Evolutionary conservation across 2,113 vertebrate genomes (phyloP).

Genomic region (Nerophis ophidion): DNA sequence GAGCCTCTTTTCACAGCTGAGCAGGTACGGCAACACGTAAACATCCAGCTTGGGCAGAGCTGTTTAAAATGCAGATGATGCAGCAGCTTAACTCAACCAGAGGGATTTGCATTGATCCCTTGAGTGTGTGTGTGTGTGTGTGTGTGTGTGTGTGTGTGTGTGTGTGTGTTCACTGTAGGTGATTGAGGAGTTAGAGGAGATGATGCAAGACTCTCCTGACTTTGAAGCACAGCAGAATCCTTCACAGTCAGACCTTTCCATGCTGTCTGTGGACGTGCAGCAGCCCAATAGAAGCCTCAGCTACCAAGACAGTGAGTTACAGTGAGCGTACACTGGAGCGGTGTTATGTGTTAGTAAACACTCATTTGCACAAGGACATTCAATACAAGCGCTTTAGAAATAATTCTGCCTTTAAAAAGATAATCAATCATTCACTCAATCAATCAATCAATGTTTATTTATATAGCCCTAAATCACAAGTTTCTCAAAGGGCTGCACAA

Average conservation of each 20-base stretch:
- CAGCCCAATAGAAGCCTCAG: conserved; percentile 71
- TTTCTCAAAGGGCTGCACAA: too few species aligned
- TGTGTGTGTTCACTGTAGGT: conserved; percentile 70
- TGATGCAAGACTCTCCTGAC: conserved; percentile 95
- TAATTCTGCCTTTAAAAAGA: too few species aligned
- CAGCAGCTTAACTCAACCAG: conserved; percentile 14
- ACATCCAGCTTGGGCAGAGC: background rate
- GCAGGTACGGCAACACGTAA: conserved; percentile 72
- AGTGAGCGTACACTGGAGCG: background rate
- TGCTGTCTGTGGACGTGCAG: conserved; percentile 81
- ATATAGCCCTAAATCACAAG: too few species aligned
- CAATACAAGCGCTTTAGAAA: too few species aligned
- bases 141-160: background rate
- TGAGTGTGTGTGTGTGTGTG: conserved; percentile 2
- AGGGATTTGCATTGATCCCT: conserved; percentile 4
- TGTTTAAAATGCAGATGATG: conserved; percentile 1
- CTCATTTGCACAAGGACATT: too few species aligned
- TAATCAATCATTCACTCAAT: too few species aligned
- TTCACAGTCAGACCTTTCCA: conserved; percentile 79
- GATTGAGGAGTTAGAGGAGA: conserved; percentile 97
- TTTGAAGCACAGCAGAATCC: conserved; percentile 76
- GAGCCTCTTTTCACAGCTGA: conserved; percentile 94
- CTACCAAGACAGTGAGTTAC: conserved; percentile 82
- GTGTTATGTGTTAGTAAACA: background rate
- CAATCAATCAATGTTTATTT: too few species aligned